Conservation (phyloP, 2,113 vertebrate species). For the Cricetomys ansorgei region DNA sequence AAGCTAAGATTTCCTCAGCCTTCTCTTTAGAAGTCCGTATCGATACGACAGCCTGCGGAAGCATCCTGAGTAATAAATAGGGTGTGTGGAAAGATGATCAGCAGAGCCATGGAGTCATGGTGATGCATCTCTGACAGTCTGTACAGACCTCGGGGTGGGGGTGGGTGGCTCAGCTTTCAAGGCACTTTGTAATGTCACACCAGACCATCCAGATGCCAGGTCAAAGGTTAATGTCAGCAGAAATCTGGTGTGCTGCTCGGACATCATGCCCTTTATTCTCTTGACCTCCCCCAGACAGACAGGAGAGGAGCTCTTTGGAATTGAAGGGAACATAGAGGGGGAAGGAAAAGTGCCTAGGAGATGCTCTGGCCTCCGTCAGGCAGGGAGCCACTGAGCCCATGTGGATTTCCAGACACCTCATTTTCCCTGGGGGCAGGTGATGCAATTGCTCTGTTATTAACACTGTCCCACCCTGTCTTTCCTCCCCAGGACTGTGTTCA, state of each 20-base stretch:
- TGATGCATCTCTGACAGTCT: neutral
- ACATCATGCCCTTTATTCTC: conserved; percentile 62
- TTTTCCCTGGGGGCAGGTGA: neutral
- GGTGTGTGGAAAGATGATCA: neutral
- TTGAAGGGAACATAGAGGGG: neutral
- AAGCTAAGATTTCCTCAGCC: neutral
- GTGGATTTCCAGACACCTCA: neutral
- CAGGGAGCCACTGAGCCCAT: neutral
- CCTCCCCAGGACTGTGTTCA: conserved; percentile 89
- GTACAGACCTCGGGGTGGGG: conserved; percentile 28
- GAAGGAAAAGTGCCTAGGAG: conserved; percentile 5
- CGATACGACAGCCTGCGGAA: neutral
- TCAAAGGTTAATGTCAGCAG: conserved; percentile 80
- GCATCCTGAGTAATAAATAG: neutral
- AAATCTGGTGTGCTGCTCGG: conserved; percentile 56
- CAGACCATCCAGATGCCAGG: conserved; percentile 62
- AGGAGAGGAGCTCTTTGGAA: conserved; percentile 61
- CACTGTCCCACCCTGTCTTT: neutral
- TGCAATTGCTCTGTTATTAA: neutral
- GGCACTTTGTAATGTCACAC: conserved; percentile 59
- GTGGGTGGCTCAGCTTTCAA: conserved; percentile 57
- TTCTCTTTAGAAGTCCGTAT: neutral
- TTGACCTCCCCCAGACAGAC: neutral
- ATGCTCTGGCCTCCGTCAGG: neutral
- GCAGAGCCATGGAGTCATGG: neutral